Conservation (phyloP, 2,888 invertebrate species). For the Andrena chrysosceles region DNA sequence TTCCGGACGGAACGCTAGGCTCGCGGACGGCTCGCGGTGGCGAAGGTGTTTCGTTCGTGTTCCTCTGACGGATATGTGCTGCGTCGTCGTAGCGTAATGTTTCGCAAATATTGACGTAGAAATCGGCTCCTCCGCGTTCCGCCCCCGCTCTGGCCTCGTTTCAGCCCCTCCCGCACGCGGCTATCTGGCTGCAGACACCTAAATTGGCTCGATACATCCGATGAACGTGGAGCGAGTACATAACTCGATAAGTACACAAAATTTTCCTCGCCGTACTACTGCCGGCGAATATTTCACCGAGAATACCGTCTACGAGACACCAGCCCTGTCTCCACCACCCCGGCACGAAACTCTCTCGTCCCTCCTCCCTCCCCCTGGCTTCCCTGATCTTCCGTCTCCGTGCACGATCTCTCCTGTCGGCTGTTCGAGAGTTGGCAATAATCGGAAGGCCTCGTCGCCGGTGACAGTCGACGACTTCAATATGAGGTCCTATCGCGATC, state of each 20-base stretch:
- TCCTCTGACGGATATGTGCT: conserved; percentile 31
- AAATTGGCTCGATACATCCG: conserved; percentile 74
- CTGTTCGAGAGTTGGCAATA: not conserved
- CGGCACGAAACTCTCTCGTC: not conserved
- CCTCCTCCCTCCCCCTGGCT: too few species aligned
- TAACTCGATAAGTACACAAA: conserved; percentile 74
- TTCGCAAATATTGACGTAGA: conserved; percentile 75
- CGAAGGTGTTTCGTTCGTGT: conserved; percentile 31
- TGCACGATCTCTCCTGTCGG: not conserved
- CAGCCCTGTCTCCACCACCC: conserved; percentile 6
- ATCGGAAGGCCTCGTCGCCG: not conserved
- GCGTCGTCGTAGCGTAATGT: conserved; percentile 66
- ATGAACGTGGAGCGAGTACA: conserved; percentile 73
- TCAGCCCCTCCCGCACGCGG: conserved; percentile 50
- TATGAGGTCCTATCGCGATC: conserved; percentile 4
- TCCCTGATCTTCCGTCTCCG: not conserved
- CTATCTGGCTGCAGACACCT: conserved; percentile 71
- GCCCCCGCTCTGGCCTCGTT: conserved; percentile 47
- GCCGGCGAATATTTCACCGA: conserved; percentile 66
- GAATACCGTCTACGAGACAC: conserved; percentile 43
- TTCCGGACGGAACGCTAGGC: not conserved
- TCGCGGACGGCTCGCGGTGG: not conserved
- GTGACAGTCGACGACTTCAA: not conserved
- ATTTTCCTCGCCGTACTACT: conserved; percentile 69
- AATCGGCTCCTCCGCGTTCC: conserved; percentile 67